Conservation (phyloP, 2,888 invertebrate species). For the Drosophila borealis region DNA sequence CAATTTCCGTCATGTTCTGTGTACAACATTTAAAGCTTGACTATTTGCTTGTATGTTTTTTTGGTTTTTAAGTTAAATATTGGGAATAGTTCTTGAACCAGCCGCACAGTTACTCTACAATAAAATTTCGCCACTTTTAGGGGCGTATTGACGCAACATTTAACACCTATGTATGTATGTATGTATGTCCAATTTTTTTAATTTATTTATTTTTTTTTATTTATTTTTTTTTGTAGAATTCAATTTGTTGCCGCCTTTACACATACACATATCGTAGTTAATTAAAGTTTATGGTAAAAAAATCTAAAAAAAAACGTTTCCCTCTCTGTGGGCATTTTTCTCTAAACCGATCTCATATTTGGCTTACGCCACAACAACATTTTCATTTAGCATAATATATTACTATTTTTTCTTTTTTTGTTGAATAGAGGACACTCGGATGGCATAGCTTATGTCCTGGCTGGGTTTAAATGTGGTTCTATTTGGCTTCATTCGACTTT, state of each 20-base stretch:
- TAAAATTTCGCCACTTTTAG: conserved; percentile 58
- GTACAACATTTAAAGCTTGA: conserved; percentile 78
- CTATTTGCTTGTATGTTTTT: conserved; percentile 47
- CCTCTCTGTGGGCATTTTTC: conserved; percentile 20
- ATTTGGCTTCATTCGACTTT: conserved; percentile 31
- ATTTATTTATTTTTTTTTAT: background rate
- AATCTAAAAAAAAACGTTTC: conserved; percentile 62
- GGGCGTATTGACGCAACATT: conserved; percentile 67
- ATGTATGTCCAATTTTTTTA: conserved; percentile 2
- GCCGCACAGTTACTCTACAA: conserved; percentile 43
- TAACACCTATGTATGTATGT: conserved; percentile 55
- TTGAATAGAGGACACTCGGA: conserved; percentile 6
- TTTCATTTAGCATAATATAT: conserved; percentile 1
- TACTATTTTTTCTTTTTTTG: background rate
- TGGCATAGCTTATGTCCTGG: conserved; percentile 6
- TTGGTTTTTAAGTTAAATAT: background rate
- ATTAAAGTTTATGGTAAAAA: conserved; percentile 71
- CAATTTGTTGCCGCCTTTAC: conserved; percentile 12
- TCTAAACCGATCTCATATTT: conserved; percentile 31
- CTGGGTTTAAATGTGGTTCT: background rate
- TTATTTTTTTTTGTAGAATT: conserved; percentile 6
- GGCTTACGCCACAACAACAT: conserved; percentile 30
- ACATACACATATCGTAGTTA: conserved; percentile 16
- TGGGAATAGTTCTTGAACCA: conserved; percentile 20
- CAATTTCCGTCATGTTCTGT: conserved; percentile 21